Evolutionary conservation across 2,797 vertebrate species (phyloP).

Genomic region (Sebastes itinus): DNA sequence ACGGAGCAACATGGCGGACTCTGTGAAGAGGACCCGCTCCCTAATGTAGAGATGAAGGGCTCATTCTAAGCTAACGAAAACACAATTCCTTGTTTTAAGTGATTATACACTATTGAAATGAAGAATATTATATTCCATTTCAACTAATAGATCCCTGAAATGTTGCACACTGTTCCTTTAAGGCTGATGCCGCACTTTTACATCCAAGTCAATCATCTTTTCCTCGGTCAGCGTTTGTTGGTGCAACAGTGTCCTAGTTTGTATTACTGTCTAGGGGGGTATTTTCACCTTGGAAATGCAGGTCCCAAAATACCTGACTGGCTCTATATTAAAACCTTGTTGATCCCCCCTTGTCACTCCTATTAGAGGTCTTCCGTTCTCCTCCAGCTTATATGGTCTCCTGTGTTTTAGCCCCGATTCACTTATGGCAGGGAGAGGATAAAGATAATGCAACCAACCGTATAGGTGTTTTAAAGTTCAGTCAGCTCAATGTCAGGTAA

Average conservation of each 20-base stretch:
- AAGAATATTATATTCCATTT: too few relatives aligned
- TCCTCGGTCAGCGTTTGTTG: background rate
- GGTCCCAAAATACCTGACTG: conserved; percentile 46
- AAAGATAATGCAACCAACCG: conserved; percentile 7
- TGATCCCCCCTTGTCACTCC: conserved; percentile 81
- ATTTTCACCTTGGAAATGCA: conserved; percentile 54
- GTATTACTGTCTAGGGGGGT: conserved; percentile 24
- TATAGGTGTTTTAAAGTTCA: conserved; percentile 7
- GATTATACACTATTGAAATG: too few relatives aligned
- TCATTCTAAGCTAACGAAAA: too few relatives aligned
- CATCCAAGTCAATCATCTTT: background rate
- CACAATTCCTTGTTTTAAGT: too few relatives aligned
- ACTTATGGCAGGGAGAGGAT: background rate
- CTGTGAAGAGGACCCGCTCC: too few relatives aligned
- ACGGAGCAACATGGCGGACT: too few relatives aligned
- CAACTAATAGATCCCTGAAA: too few relatives aligned
- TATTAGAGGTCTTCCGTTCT: conserved; percentile 72
- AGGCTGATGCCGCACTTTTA: background rate
- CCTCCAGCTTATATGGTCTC: conserved; percentile 7
- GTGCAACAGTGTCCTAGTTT: background rate
- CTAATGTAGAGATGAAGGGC: too few relatives aligned
- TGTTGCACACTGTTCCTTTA: background rate
- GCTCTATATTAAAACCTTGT: conserved; percentile 67
- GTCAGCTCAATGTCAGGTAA: conserved; percentile 19
- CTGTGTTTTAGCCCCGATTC: conserved; percentile 8